Percentiles rank a stretch among this genome's conserved stretches.
These are phyloP conservation scores for Drosophila carrolli DNA, from an alignment of 1,140 invertebrate species.

Conservation along the genomic window DNA sequence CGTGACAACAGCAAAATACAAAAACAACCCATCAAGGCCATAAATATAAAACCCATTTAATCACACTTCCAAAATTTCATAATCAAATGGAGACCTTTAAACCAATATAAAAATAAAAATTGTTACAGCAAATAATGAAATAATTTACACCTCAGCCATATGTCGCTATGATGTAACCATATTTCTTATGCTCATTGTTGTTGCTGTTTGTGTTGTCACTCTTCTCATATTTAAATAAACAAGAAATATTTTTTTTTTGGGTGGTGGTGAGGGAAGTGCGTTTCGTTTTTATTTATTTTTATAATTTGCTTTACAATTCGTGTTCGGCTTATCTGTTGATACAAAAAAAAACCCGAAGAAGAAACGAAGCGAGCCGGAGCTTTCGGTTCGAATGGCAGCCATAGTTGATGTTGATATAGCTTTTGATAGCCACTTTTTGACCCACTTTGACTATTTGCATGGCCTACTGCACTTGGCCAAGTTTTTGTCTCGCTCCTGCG, in stretches of 20 bases:
- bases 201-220: conserved; percentile 35
- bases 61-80: conserved; percentile 32
- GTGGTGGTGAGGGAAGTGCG: neutral
- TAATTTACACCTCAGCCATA: conserved; percentile 61
- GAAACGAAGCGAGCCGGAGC: conserved; percentile 32
- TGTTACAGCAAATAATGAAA: conserved; percentile 68
- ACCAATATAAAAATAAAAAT: conserved; percentile 57
- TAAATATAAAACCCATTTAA: conserved; percentile 12
- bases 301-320: conserved; percentile 65
- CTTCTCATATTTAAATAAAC: conserved; percentile 68
- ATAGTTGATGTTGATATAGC: conserved; percentile 56
- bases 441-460: conserved; percentile 83
- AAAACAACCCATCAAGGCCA: conserved; percentile 3
- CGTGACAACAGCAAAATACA: neutral
- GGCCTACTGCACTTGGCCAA: conserved; percentile 84
- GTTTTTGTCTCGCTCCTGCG: conserved; percentile 74
- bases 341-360: conserved; percentile 34
- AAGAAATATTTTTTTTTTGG: conserved; percentile 45
- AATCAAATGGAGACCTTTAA: conserved; percentile 58
- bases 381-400: conserved; percentile 38
- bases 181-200: conserved; percentile 39
- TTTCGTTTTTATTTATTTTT: conserved; percentile 57
- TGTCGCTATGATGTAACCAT: conserved; percentile 47
- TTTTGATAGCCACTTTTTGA: conserved; percentile 71
- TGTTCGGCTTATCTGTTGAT: conserved; percentile 46